These are phyloP conservation scores for Ganaspis sp. DNA, from an alignment of 1,140 invertebrate genomes.

Conservation along the genomic window DNA sequence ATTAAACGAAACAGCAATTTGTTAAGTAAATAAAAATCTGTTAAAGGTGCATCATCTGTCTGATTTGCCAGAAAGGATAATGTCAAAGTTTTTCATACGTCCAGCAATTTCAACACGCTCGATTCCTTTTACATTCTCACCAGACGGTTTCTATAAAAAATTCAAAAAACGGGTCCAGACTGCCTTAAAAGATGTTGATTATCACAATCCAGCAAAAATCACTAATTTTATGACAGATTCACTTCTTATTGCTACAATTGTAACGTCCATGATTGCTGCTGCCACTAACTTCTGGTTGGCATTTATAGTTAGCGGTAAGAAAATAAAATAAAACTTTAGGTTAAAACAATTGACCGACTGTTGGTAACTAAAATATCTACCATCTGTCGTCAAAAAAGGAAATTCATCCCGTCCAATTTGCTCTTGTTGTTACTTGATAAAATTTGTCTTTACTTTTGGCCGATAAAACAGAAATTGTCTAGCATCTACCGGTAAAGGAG, in stretches of 20 bases:
- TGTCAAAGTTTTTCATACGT: constrained; percentile 80
- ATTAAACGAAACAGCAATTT: too few species aligned
- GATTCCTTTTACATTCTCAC: constrained; percentile 82
- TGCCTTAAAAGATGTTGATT: constrained; percentile 76
- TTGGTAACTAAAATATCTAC: too few species aligned
- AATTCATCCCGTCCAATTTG: too few species aligned
- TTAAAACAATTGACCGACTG: background rate
- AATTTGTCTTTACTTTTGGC: too few species aligned
- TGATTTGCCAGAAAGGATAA: constrained; percentile 74
- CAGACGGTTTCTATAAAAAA: constrained; percentile 83
- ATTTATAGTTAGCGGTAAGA: constrained; percentile 52
- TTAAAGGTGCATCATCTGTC: constrained; percentile 78
- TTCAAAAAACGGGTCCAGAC: constrained; percentile 78
- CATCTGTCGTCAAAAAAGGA: too few species aligned
- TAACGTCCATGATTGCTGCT: constrained; percentile 72
- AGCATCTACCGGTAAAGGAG: too few species aligned
- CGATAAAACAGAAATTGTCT: too few species aligned
- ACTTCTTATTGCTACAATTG: constrained; percentile 72
- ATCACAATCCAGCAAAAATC: constrained; percentile 64
- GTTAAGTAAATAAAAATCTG: too few species aligned
- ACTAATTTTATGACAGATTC: constrained; percentile 77
- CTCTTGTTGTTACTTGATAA: too few species aligned
- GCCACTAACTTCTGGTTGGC: constrained; percentile 55
- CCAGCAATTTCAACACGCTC: constrained; percentile 78
- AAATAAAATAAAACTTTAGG: background rate